Conservation (phyloP, 2,888 invertebrate genomes). For the Drosophila buzzatii region DNA sequence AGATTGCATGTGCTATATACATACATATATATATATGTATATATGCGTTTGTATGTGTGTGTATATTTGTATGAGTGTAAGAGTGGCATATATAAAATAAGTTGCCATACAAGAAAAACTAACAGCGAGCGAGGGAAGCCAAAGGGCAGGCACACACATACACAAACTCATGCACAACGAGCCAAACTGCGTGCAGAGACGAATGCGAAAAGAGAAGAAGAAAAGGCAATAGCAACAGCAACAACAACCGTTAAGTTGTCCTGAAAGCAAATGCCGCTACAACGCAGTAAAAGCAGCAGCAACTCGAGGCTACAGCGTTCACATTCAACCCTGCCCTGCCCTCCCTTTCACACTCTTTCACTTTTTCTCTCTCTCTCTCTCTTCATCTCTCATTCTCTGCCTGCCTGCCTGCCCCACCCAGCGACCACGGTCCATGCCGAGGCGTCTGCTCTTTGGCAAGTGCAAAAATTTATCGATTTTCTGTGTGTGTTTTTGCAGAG, state of each 20-base stretch:
- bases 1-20: conserved; percentile 48
- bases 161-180: conserved; percentile 12
- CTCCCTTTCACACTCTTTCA: not conserved
- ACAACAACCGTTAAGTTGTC: conserved; percentile 32
- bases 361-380: not conserved
- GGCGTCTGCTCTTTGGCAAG: conserved; percentile 54
- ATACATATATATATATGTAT: conserved; percentile 5
- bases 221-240: conserved; percentile 1
- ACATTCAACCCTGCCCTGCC: not conserved
- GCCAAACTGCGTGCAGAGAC: conserved; percentile 19
- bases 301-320: conserved; percentile 5
- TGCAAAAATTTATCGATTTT: conserved; percentile 63
- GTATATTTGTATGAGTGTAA: not conserved
- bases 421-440: not conserved
- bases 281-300: conserved; percentile 21
- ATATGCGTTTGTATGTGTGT: conserved; percentile 1
- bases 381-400: not conserved
- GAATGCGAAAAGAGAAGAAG: not conserved
- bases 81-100: conserved; percentile 56
- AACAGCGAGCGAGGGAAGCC: conserved; percentile 30
- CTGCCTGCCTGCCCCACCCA: not conserved
- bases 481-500: conserved; percentile 32
- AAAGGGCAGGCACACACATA: conserved; percentile 35
- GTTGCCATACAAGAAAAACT: conserved; percentile 40
- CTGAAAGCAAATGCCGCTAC: conserved; percentile 35